phyloP scores from a whole-genome alignment of 2,113 vertebrate species.

The Cynoglossus semilaevis region DNA sequence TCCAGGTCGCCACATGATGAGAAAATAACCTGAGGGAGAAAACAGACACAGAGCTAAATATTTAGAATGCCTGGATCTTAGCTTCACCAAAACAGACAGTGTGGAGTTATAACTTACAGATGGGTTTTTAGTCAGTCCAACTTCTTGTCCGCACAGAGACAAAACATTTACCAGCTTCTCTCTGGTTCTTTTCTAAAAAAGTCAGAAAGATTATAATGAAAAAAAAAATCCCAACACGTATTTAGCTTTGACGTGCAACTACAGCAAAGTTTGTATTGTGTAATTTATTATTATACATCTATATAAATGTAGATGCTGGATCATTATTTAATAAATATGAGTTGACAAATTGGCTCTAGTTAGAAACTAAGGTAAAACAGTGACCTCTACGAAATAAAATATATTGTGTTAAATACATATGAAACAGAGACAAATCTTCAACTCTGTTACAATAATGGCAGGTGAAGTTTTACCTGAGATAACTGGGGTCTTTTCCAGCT shows the following conservation, averaged over 20 bases:
- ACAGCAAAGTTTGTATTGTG: too few species aligned
- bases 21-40: conserved; percentile 88
- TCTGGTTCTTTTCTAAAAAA: conserved; percentile 91
- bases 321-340: too few species aligned
- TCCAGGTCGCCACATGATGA: conserved; percentile 98
- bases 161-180: conserved; percentile 97
- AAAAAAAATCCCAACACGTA: not conserved
- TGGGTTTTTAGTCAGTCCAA: conserved; percentile 96
- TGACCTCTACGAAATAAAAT: too few species aligned
- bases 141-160: conserved; percentile 96
- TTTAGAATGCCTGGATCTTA: not conserved
- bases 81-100: not conserved
- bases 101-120: conserved; percentile 80
- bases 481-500: conserved; percentile 97
- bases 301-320: too few species aligned
- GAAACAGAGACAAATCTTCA: not conserved
- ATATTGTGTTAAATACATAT: not conserved
- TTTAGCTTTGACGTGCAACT: not conserved
- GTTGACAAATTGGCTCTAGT: too few species aligned
- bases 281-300: too few species aligned
- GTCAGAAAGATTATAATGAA: conserved; percentile 31
- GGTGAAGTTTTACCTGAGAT: conserved; percentile 84
- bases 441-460: not conserved
- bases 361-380: too few species aligned
- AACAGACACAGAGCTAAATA: not conserved